Evolutionary conservation across 2,888 invertebrate species (phyloP).

Genomic region (Sinhomidia bicolor): DNA sequence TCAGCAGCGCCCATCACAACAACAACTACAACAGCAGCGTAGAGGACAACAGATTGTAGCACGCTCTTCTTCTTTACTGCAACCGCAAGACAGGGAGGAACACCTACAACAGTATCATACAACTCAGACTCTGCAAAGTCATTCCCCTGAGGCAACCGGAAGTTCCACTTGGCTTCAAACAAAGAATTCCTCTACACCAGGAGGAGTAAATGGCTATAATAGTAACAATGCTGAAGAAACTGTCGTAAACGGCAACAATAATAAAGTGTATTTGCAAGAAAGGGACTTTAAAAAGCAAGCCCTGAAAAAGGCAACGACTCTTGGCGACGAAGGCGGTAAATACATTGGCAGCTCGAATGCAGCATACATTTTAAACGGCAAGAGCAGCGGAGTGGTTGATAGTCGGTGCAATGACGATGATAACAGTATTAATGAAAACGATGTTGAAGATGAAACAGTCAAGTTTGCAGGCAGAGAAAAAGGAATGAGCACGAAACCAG

Average conservation of each 20-base stretch:
- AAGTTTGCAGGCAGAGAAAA: slow-evolving; percentile 38
- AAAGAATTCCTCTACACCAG: slow-evolving; percentile 60
- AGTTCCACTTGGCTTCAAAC: slow-evolving; percentile 74
- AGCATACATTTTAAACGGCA: slow-evolving; percentile 11
- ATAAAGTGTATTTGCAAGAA: neutral
- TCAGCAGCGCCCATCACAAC: slow-evolving; percentile 10
- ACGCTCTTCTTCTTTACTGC: neutral
- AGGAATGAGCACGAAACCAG: neutral
- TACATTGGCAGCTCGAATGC: neutral
- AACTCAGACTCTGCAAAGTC: slow-evolving; percentile 44
- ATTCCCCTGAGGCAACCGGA: slow-evolving; percentile 74
- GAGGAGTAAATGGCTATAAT: slow-evolving; percentile 6
- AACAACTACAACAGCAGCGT: neutral
- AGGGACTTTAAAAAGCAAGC: slow-evolving; percentile 37
- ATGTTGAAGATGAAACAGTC: slow-evolving; percentile 53
- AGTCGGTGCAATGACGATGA: neutral
- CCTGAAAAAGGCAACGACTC: slow-evolving; percentile 20
- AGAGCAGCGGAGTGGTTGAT: neutral
- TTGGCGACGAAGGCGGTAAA: neutral
- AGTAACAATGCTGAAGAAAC: slow-evolving; percentile 19
- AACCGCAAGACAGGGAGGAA: slow-evolving; percentile 35
- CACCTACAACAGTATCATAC: slow-evolving; percentile 31
- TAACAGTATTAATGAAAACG: slow-evolving; percentile 37
- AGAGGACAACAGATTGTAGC: slow-evolving; percentile 45
- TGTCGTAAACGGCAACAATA: slow-evolving; percentile 19